A percentile compares a stretch with the other conserved stretches of the same genome.
phyloP scores from a whole-genome alignment of 2,888 invertebrate species.

The Thalpophila matura region DNA sequence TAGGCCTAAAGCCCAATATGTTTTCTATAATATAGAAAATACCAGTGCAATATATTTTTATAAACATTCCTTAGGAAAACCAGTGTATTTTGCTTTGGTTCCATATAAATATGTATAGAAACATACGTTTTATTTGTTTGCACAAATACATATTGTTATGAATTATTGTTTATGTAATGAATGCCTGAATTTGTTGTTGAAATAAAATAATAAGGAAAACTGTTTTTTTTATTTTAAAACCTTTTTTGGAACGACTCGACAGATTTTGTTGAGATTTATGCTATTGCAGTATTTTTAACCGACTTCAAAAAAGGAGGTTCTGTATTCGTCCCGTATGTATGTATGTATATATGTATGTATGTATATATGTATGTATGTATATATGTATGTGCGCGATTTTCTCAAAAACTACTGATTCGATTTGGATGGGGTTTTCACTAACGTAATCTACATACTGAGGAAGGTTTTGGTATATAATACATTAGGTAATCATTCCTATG shows the following conservation, averaged over 20 bases:
- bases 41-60: conserved; percentile 52
- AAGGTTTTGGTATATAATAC: too few species aligned
- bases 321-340: too few species aligned
- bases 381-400: too few species aligned
- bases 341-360: too few species aligned
- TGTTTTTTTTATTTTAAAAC: conserved; percentile 23
- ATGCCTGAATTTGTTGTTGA: conserved; percentile 65
- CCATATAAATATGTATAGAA: conserved; percentile 1
- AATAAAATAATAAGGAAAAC: conserved; percentile 64
- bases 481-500: too few species aligned
- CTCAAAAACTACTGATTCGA: too few species aligned
- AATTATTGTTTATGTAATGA: conserved; percentile 41
- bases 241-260: not conserved
- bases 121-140: conserved; percentile 49
- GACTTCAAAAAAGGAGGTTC: too few species aligned
- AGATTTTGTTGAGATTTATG: too few species aligned
- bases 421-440: too few species aligned
- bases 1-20: not conserved
- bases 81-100: conserved; percentile 31
- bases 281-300: too few species aligned
- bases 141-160: conserved; percentile 57
- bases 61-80: conserved; percentile 42
- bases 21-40: conserved; percentile 7
- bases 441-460: too few species aligned
- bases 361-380: too few species aligned